phyloP scores from a whole-genome alignment of 2,797 vertebrate genomes.

The Peromyscus attwateri region DNA sequence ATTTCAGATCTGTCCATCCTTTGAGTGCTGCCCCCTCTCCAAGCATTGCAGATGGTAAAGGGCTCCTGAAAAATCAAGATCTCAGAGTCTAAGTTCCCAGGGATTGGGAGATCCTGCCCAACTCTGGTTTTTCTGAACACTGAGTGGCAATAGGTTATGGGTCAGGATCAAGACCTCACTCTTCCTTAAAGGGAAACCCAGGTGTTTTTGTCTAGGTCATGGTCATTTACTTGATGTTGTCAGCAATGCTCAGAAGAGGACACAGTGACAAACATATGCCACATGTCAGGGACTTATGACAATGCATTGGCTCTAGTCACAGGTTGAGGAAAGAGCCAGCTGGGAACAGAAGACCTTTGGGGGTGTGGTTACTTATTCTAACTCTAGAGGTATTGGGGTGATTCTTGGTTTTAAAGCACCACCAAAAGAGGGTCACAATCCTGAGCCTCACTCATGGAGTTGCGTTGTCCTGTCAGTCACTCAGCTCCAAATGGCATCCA shows the following conservation, averaged over 20 bases:
- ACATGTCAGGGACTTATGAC: accelerated
- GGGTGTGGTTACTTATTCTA: accelerated
- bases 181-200: accelerated
- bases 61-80: neutral
- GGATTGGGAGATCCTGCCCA: neutral
- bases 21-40: accelerated
- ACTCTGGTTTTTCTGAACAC: accelerated
- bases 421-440: accelerated
- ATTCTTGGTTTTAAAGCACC: accelerated
- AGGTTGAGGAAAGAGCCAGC: accelerated
- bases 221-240: accelerated
- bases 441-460: accelerated
- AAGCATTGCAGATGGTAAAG: accelerated
- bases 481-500: accelerated
- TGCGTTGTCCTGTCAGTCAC: accelerated
- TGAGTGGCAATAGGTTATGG: neutral
- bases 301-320: accelerated
- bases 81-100: accelerated
- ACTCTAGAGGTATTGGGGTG: accelerated
- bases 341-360: neutral
- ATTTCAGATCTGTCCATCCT: accelerated
- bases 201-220: neutral
- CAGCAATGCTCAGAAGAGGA: accelerated
- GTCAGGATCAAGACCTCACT: accelerated
- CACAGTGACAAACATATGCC: accelerated